Percentiles rank a stretch among this genome's conserved stretches.
phyloP scores from a whole-genome alignment of 2,797 vertebrate species.

The Neomorphus geoffroyi region DNA sequence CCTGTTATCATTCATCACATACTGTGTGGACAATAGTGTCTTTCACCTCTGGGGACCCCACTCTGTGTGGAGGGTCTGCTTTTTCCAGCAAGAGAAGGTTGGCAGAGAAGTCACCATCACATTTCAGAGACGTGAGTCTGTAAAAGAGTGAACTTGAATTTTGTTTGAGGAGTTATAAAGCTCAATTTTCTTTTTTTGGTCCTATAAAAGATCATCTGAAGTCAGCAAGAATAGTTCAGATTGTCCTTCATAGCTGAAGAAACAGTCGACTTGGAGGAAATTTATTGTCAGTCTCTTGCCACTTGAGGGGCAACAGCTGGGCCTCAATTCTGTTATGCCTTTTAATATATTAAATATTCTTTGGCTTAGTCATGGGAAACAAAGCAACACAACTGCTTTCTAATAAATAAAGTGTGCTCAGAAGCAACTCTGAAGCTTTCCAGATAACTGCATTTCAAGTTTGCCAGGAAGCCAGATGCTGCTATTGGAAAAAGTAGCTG shows the following conservation, averaged over 20 bases:
- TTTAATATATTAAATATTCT: constrained; percentile 65
- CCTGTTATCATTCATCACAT: not conserved
- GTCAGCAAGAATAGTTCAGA: not conserved
- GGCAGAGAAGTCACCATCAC: not conserved
- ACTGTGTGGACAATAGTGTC: not conserved
- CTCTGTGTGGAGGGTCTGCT: not conserved
- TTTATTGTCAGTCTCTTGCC: not conserved
- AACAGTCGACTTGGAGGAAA: not conserved
- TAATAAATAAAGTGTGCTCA: constrained; percentile 70
- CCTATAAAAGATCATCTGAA: not conserved
- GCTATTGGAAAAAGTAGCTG: constrained; percentile 79
- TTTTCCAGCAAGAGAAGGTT: not conserved
- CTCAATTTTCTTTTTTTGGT: not conserved
- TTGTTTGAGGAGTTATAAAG: not conserved
- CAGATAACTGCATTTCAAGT: constrained; percentile 37
- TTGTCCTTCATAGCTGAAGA: constrained; percentile 10
- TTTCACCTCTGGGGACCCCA: not conserved
- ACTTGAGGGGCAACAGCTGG: constrained; percentile 26
- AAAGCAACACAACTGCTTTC: constrained; percentile 65
- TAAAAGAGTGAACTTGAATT: not conserved
- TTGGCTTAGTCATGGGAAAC: constrained; percentile 57
- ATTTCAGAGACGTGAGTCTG: not conserved
- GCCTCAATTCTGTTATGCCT: constrained; percentile 19
- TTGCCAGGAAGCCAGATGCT: constrained; percentile 78
- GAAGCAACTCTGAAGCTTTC: constrained; percentile 52